Base-by-base conservation (phyloP, 2,797 vertebrate species). In the Sorex maritimensis region DNA sequence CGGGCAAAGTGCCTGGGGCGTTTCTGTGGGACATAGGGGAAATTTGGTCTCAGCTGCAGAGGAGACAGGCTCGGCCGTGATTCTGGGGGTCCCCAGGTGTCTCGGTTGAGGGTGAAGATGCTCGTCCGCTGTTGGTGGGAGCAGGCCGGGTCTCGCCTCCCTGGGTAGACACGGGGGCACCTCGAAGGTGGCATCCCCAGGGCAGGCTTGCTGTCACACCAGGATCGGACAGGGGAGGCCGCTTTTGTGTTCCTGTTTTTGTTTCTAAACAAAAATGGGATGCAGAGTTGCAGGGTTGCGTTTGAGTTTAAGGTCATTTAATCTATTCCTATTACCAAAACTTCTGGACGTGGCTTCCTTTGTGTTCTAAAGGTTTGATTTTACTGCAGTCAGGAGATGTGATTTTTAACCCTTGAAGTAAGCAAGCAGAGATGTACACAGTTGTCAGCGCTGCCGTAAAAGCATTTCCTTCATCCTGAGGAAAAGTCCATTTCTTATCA, bases 401-500 rank as follows among this genome's bases (percentile, higher is more conserved):
- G 96, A 96, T 95, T 96, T 94, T 90, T 92, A 92, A 89, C 96
- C 96, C 90, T 52, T 63, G 10, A 94, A 63, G 88, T 94, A 90
- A 91, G 91, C 83, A 91, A 88, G 58, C 90, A 71, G 96, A 97
- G 97, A 95, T 98, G 98, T 98, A 97, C 94, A 98, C 97, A 97
- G 11, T 97, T 98, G 97, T 98, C 97, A 97, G 95, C 98, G 9
- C 94, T 97, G 97, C 94, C 71, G 0, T 94, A 95, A 93, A 97
- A 96, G 97, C 96, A 94, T 98, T 98, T 98, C 92, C 97, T 98
- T 97, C 97, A 97, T 97, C 96, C 94, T 94, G 82, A 98, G 95
- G 97, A 98, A 98, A 97, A 94, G 96, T 97, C 93, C 79, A 69
- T 98, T 98, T 98, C 98, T 94, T 98, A 97, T 96, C 95, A 93